A percentile compares a stretch with the other conserved stretches of the same genome.
Evolutionary conservation across 2,113 vertebrate species (phyloP).

Genomic region (Nyctereutes procyonoides): DNA sequence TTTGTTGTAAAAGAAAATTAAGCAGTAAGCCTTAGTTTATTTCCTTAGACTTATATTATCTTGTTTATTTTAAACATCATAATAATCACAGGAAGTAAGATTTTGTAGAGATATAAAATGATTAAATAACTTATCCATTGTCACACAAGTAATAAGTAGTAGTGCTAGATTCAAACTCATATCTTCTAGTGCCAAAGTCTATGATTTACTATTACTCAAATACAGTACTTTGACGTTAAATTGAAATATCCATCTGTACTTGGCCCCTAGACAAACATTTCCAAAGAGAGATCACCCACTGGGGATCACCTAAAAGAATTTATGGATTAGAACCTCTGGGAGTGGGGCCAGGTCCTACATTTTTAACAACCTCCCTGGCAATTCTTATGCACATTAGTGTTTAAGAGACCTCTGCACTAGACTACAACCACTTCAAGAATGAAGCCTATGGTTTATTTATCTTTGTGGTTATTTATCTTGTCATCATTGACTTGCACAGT

Average conservation of each 20-base stretch:
- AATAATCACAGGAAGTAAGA: not conserved
- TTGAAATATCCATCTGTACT: not conserved
- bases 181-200: not conserved
- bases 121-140: not conserved
- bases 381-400: not conserved
- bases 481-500: not conserved
- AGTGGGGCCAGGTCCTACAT: not conserved
- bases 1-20: conserved; percentile 36
- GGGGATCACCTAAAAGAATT: not conserved
- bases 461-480: conserved; percentile 3
- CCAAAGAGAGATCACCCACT: not conserved
- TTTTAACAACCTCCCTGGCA: conserved; percentile 13
- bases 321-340: not conserved
- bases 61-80: not conserved
- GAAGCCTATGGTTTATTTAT: conserved; percentile 25
- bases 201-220: conserved; percentile 35
- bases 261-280: not conserved
- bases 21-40: not conserved
- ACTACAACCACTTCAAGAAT: not conserved
- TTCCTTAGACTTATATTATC: not conserved
- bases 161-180: conserved; percentile 9
- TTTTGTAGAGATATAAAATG: not conserved
- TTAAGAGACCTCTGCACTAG: not conserved
- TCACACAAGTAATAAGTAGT: not conserved
- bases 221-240: not conserved